Evolutionary conservation across 2,888 invertebrate genomes (phyloP).

Genomic region (Lasioglossum figueresi): DNA sequence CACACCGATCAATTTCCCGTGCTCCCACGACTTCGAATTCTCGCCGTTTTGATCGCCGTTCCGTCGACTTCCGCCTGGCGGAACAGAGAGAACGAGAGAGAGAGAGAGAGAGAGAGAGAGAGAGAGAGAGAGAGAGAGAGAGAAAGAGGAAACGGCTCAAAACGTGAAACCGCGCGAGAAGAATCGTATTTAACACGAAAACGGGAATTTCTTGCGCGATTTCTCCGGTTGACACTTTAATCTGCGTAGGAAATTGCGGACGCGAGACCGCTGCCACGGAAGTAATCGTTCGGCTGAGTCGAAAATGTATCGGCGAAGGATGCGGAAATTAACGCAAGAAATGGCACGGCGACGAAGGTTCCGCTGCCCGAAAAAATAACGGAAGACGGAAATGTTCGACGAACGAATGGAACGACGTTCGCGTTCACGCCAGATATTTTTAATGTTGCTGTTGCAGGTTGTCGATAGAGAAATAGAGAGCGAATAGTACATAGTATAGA

Average conservation of each 20-base stretch:
- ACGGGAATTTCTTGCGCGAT: background rate
- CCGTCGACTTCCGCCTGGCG: background rate
- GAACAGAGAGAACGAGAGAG: background rate
- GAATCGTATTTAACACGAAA: constrained; percentile 6
- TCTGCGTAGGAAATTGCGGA: constrained; percentile 32
- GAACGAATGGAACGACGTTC: background rate
- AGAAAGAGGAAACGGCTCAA: background rate
- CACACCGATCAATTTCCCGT: constrained; percentile 24
- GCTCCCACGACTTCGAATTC: background rate
- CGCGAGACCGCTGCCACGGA: background rate
- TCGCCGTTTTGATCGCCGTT: background rate
- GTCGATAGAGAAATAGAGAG: background rate
- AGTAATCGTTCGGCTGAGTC: constrained; percentile 17
- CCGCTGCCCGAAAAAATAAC: background rate
- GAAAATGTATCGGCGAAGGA: constrained; percentile 19
- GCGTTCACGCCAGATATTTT: background rate
- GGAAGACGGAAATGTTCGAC: background rate
- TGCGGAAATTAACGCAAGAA: constrained; percentile 2
- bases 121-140: too few species aligned
- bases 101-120: background rate
- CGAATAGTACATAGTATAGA: background rate
- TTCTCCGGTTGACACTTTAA: constrained; percentile 22
- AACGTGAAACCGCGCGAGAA: background rate
- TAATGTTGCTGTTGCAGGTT: background rate
- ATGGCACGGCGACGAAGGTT: background rate